These are phyloP conservation scores for Eufriesea mexicana DNA, from an alignment of 1,140 invertebrate species.

Conservation along the genomic window DNA sequence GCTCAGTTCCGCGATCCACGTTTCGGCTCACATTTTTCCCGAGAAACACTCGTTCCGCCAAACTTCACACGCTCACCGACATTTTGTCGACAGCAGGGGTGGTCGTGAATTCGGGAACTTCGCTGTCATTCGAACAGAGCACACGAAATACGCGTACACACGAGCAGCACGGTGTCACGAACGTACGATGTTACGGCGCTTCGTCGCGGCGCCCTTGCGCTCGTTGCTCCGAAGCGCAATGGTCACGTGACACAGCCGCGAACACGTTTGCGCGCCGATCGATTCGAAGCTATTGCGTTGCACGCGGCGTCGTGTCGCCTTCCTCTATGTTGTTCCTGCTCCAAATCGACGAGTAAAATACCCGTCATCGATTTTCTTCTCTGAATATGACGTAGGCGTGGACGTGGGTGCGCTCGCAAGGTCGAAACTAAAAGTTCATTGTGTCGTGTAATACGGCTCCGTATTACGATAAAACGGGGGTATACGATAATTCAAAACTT, in stretches of 20 bases:
- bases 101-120: background rate
- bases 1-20: constrained; percentile 1
- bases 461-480: too few relatives aligned
- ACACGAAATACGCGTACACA: background rate
- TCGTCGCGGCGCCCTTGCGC: background rate
- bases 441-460: background rate
- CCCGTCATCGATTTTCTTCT: background rate
- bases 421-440: background rate
- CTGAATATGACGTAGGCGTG: background rate
- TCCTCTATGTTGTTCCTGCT: too few relatives aligned
- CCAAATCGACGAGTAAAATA: background rate
- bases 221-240: background rate
- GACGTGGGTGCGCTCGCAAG: too few relatives aligned
- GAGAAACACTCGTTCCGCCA: background rate
- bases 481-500: too few relatives aligned
- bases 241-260: constrained; percentile 48
- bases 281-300: constrained; percentile 47
- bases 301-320: background rate
- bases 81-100: background rate
- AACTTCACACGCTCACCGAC: constrained; percentile 7
- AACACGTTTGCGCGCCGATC: constrained; percentile 25
- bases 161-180: background rate
- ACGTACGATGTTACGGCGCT: background rate
- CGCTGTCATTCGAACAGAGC: constrained; percentile 3
- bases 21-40: constrained; percentile 42